These are phyloP conservation scores for Pseudorasbora parva DNA, from an alignment of 2,113 vertebrate genomes.

Conservation along the genomic window DNA sequence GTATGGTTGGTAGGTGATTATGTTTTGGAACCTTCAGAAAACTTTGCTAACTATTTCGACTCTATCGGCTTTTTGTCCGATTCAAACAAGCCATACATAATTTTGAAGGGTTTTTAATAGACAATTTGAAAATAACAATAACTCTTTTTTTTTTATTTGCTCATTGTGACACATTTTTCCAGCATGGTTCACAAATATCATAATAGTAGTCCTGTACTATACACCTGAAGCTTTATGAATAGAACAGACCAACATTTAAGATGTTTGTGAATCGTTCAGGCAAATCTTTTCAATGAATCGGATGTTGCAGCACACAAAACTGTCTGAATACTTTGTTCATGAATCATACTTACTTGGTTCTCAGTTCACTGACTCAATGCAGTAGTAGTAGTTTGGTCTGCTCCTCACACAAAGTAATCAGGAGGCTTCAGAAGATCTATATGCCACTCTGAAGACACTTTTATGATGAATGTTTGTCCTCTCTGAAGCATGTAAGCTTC, in stretches of 20 bases:
- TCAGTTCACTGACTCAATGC: not conserved
- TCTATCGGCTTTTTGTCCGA: too few species aligned
- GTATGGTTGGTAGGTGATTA: too few species aligned
- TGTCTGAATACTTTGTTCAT: not conserved
- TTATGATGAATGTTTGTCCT: not conserved
- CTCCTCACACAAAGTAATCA: constrained; percentile 2
- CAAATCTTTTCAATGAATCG: not conserved
- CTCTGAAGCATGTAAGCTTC: not conserved
- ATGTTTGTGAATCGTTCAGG: too few species aligned
- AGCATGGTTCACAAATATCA: not conserved
- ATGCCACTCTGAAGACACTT: not conserved
- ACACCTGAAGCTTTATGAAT: not conserved
- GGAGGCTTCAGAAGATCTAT: not conserved
- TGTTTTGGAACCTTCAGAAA: too few species aligned
- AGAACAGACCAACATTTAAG: too few species aligned
- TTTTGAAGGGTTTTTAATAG: too few species aligned
- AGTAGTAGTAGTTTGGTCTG: not conserved
- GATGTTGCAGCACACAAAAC: not conserved
- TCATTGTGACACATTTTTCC: too few species aligned
- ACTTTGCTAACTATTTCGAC: too few species aligned
- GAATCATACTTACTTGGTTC: not conserved
- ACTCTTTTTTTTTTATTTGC: too few species aligned
- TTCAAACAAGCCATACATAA: too few species aligned
- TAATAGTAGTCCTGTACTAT: not conserved
- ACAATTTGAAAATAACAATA: too few species aligned